phyloP scores from a whole-genome alignment of 2,888 invertebrate genomes.

The Vesta saturnalis region DNA sequence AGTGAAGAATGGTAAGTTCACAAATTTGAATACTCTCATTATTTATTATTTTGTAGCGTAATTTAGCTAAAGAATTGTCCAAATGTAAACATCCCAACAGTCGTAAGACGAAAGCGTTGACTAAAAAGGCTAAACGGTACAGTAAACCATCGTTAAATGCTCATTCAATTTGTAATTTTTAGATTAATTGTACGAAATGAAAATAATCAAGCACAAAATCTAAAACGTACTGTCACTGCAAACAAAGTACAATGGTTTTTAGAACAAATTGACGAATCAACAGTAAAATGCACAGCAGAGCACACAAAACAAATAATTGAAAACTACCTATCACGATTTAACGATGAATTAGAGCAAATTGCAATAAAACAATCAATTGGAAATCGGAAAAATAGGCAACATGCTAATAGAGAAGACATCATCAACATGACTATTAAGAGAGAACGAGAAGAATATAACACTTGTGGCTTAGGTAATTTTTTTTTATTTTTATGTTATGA shows the following conservation, averaged over 20 bases:
- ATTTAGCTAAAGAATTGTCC: conserved; percentile 63
- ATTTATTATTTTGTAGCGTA: conserved; percentile 56
- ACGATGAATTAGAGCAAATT: conserved; percentile 83
- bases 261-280: conserved; percentile 68
- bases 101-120: conserved; percentile 78
- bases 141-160: conserved; percentile 17
- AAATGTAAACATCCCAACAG: conserved; percentile 86
- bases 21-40: too few relatives aligned
- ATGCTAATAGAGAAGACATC: conserved; percentile 81
- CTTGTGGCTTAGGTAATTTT: conserved; percentile 70
- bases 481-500: background rate
- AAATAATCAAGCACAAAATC: conserved; percentile 66
- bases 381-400: conserved; percentile 78
- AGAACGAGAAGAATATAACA: conserved; percentile 78
- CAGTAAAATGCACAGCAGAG: conserved; percentile 67
- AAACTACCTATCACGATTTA: conserved; percentile 72
- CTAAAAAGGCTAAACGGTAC: conserved; percentile 75
- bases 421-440: conserved; percentile 79
- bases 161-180: conserved; percentile 10
- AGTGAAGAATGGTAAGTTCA: too few relatives aligned
- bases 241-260: conserved; percentile 86
- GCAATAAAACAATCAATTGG: conserved; percentile 80
- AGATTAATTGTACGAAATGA: conserved; percentile 22
- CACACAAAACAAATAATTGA: conserved; percentile 70
- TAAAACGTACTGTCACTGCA: conserved; percentile 77